Evolutionary conservation across 2,888 invertebrate genomes (phyloP).

Genomic region (Drosophila nr. perissopoda): DNA sequence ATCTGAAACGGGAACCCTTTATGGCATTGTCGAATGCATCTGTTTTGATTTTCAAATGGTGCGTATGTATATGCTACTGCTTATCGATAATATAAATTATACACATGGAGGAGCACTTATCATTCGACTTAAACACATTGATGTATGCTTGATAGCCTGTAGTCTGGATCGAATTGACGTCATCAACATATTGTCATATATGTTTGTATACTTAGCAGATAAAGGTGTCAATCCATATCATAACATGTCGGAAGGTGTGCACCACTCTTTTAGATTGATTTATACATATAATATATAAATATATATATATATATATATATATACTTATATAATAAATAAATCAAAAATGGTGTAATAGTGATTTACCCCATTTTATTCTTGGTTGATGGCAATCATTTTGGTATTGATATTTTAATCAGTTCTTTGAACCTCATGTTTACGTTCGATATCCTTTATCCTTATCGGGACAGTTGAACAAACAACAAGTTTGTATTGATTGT

Average conservation of each 20-base stretch:
- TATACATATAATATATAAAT: too few relatives aligned
- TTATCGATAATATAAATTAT: conserved; percentile 68
- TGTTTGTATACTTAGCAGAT: neutral
- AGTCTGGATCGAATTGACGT: conserved; percentile 56
- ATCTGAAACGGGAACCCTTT: conserved; percentile 33
- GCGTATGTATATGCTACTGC: conserved; percentile 5
- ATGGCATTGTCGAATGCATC: conserved; percentile 13
- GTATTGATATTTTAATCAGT: neutral
- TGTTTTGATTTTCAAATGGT: conserved; percentile 39
- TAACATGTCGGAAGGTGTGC: conserved; percentile 11
- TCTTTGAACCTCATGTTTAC: neutral
- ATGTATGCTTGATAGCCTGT: conserved; percentile 2
- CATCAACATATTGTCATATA: conserved; percentile 28
- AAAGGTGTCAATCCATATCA: conserved; percentile 1
- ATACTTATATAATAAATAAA: neutral
- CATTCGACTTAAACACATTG: conserved; percentile 4
- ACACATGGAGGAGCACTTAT: conserved; percentile 34
- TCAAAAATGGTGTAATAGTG: neutral
- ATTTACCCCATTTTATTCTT: neutral
- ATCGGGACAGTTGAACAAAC: neutral
- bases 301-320: neutral
- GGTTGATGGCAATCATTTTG: neutral
- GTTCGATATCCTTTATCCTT: neutral
- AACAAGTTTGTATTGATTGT: neutral
- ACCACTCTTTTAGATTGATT: neutral